Evolutionary conservation across 2,888 invertebrate species (phyloP), one percentile per base, ranked within the genome.

Genomic region (Agrochola circellaris): DNA sequence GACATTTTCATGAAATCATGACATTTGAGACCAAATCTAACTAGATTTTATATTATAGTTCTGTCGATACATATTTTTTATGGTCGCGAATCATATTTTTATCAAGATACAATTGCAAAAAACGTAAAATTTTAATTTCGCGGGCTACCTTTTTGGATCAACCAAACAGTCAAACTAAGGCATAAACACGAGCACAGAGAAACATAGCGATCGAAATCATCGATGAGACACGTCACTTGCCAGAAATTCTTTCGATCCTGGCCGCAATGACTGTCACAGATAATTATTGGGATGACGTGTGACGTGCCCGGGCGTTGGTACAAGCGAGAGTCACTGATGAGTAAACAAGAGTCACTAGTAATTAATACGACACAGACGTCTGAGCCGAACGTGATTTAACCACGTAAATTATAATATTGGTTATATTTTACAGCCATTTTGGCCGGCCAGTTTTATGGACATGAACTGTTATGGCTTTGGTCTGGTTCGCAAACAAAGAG

Each of bases 231-330:
- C 20, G 42, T 62, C 67, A 67, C 62, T 64, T 26, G 67, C 34
- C n/a, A 69, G 45, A 82, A 65, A 69, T 68, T 60, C 68, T 38
- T 60, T 82, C 68, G n/a, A 64, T 64, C 4, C 64, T 58, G 26
- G 54, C 56, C 70, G 34, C 69, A 51, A 61, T 76, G 60, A 62
- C 61, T 82, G 77, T 67, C 60, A 67, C 82, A 56, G 56, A 66
- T 77, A 72, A 77, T 83, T 70, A 82, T 71, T 71, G 78, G 17
- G 60, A 73, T 81, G 81, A 81, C 65, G 83, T 68, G 68, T 72
- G 54, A 51, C 58, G 48, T 75, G 54, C 23, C 20, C 68, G 79
- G 79, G 48, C 58, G 42, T 64, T 56, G 67, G 23, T 58, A 75
- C 66, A 48, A 30, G 65, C 60, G 58, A 34, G 54, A 34, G 30